Evolutionary conservation across 2,888 invertebrate species (phyloP).

Genomic region (Noctua pronuba): DNA sequence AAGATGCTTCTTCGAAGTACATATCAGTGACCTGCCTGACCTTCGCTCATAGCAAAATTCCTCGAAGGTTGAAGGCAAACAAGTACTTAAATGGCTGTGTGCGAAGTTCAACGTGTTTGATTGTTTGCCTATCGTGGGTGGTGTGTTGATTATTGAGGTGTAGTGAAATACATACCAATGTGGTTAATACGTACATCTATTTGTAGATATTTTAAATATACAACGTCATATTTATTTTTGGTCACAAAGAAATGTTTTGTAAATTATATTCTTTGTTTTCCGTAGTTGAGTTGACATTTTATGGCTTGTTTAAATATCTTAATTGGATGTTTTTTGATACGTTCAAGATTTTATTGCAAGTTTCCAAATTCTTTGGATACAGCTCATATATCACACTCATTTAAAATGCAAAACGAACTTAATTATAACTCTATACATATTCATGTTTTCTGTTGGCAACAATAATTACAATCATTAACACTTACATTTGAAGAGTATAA

Average conservation of each 20-base stretch:
- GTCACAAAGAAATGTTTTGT: not conserved
- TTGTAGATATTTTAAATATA: slow-evolving; percentile 14
- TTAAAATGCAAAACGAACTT: slow-evolving; percentile 32
- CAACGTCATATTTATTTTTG: slow-evolving; percentile 31
- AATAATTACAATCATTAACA: slow-evolving; percentile 33
- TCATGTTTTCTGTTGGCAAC: slow-evolving; percentile 38
- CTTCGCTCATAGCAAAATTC: slow-evolving; percentile 62
- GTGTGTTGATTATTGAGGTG: slow-evolving; percentile 31
- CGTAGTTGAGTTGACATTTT: not conserved
- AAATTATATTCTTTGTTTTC: slow-evolving; percentile 1
- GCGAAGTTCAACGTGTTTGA: slow-evolving; percentile 52
- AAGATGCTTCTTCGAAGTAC: slow-evolving; percentile 14
- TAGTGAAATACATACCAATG: slow-evolving; percentile 28
- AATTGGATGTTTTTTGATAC: slow-evolving; percentile 16
- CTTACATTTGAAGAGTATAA: slow-evolving; percentile 31
- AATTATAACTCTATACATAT: slow-evolving; percentile 36
- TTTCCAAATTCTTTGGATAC: slow-evolving; percentile 17
- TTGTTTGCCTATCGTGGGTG: slow-evolving; percentile 57
- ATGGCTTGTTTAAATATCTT: slow-evolving; percentile 6
- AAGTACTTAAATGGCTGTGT: slow-evolving; percentile 57
- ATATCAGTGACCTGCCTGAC: slow-evolving; percentile 28
- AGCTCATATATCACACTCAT: slow-evolving; percentile 28
- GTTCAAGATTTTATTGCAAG: not conserved
- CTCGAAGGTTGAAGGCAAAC: slow-evolving; percentile 60
- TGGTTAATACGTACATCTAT: slow-evolving; percentile 10